Conservation (phyloP, 2,797 vertebrate genomes). For the Picus viridis region DNA sequence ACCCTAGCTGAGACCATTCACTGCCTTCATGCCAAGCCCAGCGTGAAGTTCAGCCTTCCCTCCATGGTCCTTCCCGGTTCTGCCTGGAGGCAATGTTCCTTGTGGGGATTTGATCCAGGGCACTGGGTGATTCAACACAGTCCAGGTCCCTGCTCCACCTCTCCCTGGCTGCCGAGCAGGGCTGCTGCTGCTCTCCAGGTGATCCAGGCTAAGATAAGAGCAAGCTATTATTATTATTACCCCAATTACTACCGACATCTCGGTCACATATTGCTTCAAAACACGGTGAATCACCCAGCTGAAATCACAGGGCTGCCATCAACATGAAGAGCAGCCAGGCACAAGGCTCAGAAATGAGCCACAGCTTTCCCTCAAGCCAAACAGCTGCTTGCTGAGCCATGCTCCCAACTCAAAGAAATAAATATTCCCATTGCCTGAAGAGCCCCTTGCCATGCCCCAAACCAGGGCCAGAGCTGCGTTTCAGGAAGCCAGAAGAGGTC, state of each 20-base stretch:
- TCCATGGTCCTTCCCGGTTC: not conserved
- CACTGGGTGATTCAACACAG: not conserved
- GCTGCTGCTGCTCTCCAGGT: constrained; percentile 22
- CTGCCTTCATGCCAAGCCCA: not conserved
- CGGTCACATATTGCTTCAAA: constrained; percentile 59
- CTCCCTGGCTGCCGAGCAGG: not conserved
- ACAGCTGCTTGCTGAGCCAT: constrained; percentile 47
- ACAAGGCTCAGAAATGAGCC: constrained; percentile 27
- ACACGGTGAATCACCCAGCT: constrained; percentile 52
- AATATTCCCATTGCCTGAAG: not conserved
- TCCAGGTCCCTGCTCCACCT: rapidly evolving
- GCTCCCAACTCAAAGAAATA: constrained; percentile 33
- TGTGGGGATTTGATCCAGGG: not conserved
- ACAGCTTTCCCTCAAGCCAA: constrained; percentile 38
- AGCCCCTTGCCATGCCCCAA: not conserved
- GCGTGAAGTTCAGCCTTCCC: not conserved
- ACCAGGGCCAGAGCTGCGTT: not conserved
- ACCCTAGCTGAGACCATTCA: not conserved
- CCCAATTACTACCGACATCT: constrained; percentile 43
- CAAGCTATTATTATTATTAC: not conserved
- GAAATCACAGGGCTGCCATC: constrained; percentile 58
- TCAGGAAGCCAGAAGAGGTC: not conserved
- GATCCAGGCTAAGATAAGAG: constrained; percentile 30
- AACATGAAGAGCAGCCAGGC: constrained; percentile 35
- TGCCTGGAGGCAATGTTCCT: not conserved